Percentiles rank a stretch among this genome's conserved stretches.
Conservation (phyloP, 2,888 invertebrate species). For the Sussaba pulchella region DNA sequence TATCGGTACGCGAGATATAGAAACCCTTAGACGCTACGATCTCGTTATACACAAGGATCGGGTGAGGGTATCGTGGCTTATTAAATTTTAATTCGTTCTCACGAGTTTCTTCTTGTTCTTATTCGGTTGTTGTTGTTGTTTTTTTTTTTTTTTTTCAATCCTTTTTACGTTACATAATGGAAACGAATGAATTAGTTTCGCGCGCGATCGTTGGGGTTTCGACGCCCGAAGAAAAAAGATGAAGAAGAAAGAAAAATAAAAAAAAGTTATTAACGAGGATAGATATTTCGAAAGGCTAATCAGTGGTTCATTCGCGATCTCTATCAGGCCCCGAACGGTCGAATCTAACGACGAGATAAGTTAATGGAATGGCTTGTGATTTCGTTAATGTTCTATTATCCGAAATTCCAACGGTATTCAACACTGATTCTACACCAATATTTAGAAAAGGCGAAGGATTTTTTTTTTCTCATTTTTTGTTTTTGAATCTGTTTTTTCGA, state of each 20-base stretch:
- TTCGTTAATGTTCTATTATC: conserved; percentile 17
- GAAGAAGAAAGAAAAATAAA: too few species aligned
- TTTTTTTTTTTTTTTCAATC: too few species aligned
- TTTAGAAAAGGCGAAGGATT: conserved; percentile 41
- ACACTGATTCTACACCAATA: conserved; percentile 56
- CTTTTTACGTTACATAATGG: conserved; percentile 35
- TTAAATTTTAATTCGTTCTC: conserved; percentile 42
- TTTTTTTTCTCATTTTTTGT: neutral
- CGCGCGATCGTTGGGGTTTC: conserved; percentile 32
- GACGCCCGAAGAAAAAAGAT: neutral
- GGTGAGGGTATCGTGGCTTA: conserved; percentile 17
- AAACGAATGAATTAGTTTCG: conserved; percentile 48
- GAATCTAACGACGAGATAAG: conserved; percentile 26
- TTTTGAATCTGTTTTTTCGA: neutral
- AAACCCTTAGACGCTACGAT: conserved; percentile 60
- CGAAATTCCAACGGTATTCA: conserved; percentile 28
- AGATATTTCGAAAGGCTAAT: conserved; percentile 13
- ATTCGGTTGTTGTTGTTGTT: neutral
- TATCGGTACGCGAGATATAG: conserved; percentile 52
- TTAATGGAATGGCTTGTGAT: neutral
- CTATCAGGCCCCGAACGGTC: conserved; percentile 20
- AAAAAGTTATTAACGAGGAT: conserved; percentile 6
- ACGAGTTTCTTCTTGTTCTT: conserved; percentile 39
- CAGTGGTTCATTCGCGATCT: conserved; percentile 28
- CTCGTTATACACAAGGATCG: conserved; percentile 53